These are phyloP conservation scores for Antennarius striatus DNA, from an alignment of 2,113 vertebrate genomes.

Conservation along the genomic window DNA sequence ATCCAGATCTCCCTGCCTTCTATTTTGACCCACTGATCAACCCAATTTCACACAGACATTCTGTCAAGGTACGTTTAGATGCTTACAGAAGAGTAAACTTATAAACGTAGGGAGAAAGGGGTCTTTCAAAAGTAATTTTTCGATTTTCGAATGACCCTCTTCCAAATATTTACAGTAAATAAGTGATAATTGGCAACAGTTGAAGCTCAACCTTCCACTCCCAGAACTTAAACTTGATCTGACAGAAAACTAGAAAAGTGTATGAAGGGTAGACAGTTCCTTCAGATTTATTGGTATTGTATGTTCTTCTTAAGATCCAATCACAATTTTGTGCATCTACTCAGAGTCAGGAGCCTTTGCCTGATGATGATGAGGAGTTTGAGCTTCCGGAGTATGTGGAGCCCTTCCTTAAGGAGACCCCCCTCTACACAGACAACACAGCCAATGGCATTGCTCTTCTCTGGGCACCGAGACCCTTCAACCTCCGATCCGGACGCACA, in stretches of 20 bases:
- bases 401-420: conserved; percentile 96
- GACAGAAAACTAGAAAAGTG: background rate
- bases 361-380: conserved; percentile 98
- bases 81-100: background rate
- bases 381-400: conserved; percentile 96
- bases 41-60: conserved; percentile 97
- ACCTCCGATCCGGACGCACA: conserved; percentile 94
- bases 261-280: background rate
- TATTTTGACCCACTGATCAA: conserved; percentile 99
- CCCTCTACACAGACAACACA: conserved; percentile 95
- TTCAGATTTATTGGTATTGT: background rate
- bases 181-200: conserved; percentile 54
- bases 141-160: conserved; percentile 26
- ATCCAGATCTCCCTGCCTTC: conserved; percentile 97
- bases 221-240: conserved; percentile 29
- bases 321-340: background rate
- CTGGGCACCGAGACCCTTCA: conserved; percentile 97
- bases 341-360: conserved; percentile 95
- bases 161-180: conserved; percentile 59
- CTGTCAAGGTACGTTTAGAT: conserved; percentile 87
- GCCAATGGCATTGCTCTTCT: conserved; percentile 98
- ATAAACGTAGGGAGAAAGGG: no score
- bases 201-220: conserved; percentile 31
- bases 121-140: no score
- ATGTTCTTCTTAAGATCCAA: background rate